phyloP scores from a whole-genome alignment of 1,140 invertebrate species.

The Macrostomum lignano region DNA sequence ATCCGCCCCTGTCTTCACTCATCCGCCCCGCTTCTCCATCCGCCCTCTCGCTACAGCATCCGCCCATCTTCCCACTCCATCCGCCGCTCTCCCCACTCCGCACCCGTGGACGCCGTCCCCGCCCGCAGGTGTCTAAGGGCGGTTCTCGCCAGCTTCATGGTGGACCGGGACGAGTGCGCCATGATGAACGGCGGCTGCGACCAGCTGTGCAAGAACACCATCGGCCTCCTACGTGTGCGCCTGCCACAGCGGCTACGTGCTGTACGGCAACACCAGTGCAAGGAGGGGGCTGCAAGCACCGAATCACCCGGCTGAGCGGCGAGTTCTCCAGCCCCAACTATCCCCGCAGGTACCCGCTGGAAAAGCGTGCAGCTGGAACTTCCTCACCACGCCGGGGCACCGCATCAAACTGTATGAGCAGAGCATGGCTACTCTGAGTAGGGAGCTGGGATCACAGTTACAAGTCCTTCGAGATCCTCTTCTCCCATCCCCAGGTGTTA shows the following conservation, averaged over 20 bases:
- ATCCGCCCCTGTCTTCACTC: too few relatives aligned
- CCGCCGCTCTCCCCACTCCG: too few relatives aligned
- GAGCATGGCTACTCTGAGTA: conserved; percentile 13
- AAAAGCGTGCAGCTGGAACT: conserved; percentile 88
- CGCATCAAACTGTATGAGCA: conserved; percentile 48
- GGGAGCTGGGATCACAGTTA: not conserved
- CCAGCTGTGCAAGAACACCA: conserved; percentile 75
- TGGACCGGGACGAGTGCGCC: conserved; percentile 81
- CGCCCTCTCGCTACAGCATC: too few relatives aligned
- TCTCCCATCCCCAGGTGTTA: too few relatives aligned
- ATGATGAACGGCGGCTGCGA: conserved; percentile 80
- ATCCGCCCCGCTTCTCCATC: too few relatives aligned
- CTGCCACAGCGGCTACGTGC: conserved; percentile 74
- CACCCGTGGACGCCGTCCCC: too few relatives aligned
- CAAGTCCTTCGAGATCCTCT: too few relatives aligned
- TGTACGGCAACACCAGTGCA: conserved; percentile 83
- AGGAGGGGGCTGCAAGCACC: conserved; percentile 47
- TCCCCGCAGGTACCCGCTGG: conserved; percentile 71
- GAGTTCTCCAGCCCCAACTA: conserved; percentile 70
- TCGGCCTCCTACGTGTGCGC: conserved; percentile 70
- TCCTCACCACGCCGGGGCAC: conserved; percentile 74
- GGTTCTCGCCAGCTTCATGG: conserved; percentile 72
- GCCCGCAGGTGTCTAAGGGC: too few relatives aligned
- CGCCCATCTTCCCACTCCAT: too few relatives aligned
- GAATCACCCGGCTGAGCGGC: conserved; percentile 31